Base-by-base conservation (phyloP, 2,888 invertebrate species). In the Temnothorax ravouxi region DNA sequence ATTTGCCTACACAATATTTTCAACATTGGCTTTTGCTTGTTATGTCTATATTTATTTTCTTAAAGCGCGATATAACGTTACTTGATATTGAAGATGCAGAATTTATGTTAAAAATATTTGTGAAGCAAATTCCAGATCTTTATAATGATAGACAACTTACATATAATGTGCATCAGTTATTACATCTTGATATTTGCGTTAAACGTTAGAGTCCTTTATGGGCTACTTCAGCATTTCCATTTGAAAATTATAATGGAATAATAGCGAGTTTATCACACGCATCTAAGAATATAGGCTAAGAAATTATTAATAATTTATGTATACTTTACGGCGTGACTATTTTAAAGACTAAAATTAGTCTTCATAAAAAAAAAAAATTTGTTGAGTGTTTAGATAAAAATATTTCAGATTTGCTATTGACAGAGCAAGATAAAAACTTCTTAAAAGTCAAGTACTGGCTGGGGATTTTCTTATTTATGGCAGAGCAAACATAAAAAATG, bases 231-330 rank as follows among this genome's bases (percentile, higher is more conserved):
- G 21, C 21, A 4, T 71, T 71, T 71, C 15, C 54, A 38, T 71
- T 54, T 13, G 52, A 71, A 54, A 21, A 71, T 21, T 71, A 11
- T n/a, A 71, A 71, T 71, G 15, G 52, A 15, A 15, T 34, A 47
- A n/a, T 69, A 15, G 69, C 52, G 11, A 67, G 8, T 69, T 52
- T 25, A 15, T 15, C 25, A 47, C 34, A 54, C 8, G 69, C 21
- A 15, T 25, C 29, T 0, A 69, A 69, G n/a, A n/a, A 71, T 54
- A n/a, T 71, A n/a, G 71, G 38, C 1, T 34, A 71, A 71, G 52
- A 71, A 38, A 47, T 71, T 38, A 52, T 71, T 38, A 71, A 54
- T 38, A 69, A 69, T 69, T 34, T 69, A 69, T 6, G 21, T 21
- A 15, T 44, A 64, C 13, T 41, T 41, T 41, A 64, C 2, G 41